Conservation (phyloP, 2,113 vertebrate genomes). For the Fulmarus glacialis region DNA sequence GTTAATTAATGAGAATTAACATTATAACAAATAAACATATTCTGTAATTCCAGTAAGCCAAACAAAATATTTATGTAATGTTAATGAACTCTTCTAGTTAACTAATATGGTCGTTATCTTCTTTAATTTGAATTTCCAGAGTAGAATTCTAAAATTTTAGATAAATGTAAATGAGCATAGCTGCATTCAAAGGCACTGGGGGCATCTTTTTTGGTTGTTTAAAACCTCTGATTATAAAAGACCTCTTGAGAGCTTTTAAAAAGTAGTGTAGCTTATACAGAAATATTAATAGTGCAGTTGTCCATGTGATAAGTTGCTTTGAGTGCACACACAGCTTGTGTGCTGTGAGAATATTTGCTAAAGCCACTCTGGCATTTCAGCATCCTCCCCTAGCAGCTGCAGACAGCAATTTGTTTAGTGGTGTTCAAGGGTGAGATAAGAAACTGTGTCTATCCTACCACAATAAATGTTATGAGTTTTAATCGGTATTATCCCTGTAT, state of each 20-base stretch:
- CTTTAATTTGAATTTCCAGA: background rate
- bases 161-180: background rate
- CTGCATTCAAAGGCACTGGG: background rate
- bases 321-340: background rate
- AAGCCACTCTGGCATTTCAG: background rate
- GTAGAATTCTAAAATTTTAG: background rate
- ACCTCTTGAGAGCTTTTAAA: background rate
- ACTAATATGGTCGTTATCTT: background rate
- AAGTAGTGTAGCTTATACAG: background rate
- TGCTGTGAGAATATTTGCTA: background rate
- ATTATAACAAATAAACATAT: background rate
- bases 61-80: background rate
- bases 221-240: background rate
- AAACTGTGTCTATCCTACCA: background rate
- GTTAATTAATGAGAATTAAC: background rate
- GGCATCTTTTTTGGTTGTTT: background rate
- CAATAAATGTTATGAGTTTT: background rate
- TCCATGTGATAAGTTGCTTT: background rate
- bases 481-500: background rate
- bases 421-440: background rate
- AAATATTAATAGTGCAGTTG: background rate
- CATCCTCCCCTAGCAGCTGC: background rate
- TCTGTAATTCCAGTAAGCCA: background rate
- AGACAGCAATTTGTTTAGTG: background rate
- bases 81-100: background rate